Evolutionary conservation across 1,140 invertebrate species (phyloP), one percentile per base, ranked within the genome.

Genomic region (Bombus consobrinus): DNA sequence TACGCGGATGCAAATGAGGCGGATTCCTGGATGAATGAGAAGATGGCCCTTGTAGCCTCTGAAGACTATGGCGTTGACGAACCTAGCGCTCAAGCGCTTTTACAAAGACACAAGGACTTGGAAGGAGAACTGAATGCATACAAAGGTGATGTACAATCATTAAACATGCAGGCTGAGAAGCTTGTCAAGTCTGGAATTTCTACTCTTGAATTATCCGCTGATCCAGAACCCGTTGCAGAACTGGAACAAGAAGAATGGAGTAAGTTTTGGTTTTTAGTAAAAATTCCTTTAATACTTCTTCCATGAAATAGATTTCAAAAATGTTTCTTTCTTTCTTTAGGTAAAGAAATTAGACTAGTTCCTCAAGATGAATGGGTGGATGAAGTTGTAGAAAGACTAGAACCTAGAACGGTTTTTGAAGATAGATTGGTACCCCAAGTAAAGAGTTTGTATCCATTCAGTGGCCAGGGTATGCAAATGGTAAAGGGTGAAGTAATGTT

Each of bases 1-100:
- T 99, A 99, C 93, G 97, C 98, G 4, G 99, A 99, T 95, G 99
- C 98, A 1, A 99, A 99, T 94, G 99, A 99, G 94, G 98, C 98
- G 0, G 99, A 99, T 92, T 99, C 98, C 0, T 99, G 99, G 98
- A 97, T 99, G 95, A 97, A 98, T 88, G 98, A 99, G 93, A 98
- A 98, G 94, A 97, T 98, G 94, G 97, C 98, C 0, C 95, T 99
- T 39, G 98, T 98, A 2, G 96, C 97, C n/a, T 98, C 98, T 0
- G 96, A 96, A 47, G 98, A 99, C 95, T 98, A 97, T 90, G 98
- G 98, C 8, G 96, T 97, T 59, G 98, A 99, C 95, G 98, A 99
- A 91, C 97, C 98, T 0, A 98, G 97, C 90, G 98, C 98, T 0
- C 97, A 98, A 87, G 98, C 98, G 2, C 94, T 98, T 18, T 95